Evolutionary conservation across 2,113 vertebrate species (phyloP).

Genomic region (Morphnarchus princeps): DNA sequence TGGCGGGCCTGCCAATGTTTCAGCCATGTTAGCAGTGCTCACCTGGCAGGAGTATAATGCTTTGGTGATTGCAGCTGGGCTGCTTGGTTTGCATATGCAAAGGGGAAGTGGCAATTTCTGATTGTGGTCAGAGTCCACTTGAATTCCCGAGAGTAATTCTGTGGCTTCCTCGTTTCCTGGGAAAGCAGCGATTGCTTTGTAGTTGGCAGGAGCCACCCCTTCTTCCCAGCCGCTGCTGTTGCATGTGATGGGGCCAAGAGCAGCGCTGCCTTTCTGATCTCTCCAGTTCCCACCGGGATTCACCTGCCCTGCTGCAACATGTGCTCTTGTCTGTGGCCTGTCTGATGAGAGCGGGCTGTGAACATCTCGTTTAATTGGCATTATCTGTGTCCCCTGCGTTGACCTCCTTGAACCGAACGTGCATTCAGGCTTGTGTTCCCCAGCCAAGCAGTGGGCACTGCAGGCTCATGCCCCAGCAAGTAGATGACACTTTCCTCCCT

Average conservation of each 20-base stretch:
- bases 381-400: background rate
- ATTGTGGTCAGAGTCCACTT: slow-evolving; percentile 31
- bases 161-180: slow-evolving; percentile 19
- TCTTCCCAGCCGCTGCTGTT: background rate
- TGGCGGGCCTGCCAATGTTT: accelerated
- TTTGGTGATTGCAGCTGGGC: background rate
- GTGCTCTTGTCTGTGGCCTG: background rate
- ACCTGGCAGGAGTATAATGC: background rate
- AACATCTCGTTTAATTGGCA: background rate
- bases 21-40: background rate
- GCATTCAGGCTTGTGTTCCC: background rate
- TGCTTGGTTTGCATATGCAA: slow-evolving; percentile 3
- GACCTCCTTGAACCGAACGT: background rate
- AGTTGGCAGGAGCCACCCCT: background rate
- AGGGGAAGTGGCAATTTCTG: slow-evolving; percentile 5
- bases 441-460: background rate
- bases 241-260: background rate
- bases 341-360: background rate
- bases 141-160: slow-evolving; percentile 3
- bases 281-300: accelerated
- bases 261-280: background rate
- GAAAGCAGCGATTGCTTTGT: slow-evolving; percentile 4
- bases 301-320: background rate
- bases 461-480: background rate
- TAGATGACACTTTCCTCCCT: background rate